Base-by-base conservation (phyloP, 1,140 invertebrate genomes). In the Brachionus sp. region DNA sequence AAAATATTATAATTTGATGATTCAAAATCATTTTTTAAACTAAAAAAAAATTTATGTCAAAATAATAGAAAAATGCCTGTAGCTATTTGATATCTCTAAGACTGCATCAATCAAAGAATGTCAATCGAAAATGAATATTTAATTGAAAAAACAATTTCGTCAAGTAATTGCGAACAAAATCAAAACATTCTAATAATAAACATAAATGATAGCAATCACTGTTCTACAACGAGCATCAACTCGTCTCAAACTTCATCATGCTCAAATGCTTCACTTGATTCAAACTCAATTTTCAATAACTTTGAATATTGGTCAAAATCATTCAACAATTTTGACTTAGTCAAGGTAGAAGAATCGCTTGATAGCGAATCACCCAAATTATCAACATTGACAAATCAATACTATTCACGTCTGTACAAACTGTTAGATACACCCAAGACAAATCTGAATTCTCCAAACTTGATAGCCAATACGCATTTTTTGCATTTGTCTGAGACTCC, bases 281-380 rank as follows among this genome's bases (percentile, higher is more conserved):
- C 66, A 39, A 70, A 39, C 29, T 19, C 33, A 37, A 70, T 70
- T 70, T 75, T 35, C 5, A 75, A 29, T n/a, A 75, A 75, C 16
- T 75, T 75, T 39, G 70, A 75, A 75, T 75, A 75, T 75, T 75
- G 70, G 70, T 46, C 70, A 75, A 44, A 46, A 46, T 75, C 70
- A 13, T 75, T 75, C 44, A 44, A 75, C 33, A 75, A 75, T 25
- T 75, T 75, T 46, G 70, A 75, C n/a, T 46, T 29, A 39, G 44
- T 46, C 7, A 44, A 46, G 5, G 5, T 25, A 46, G 39, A 75
- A 16, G 70, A 75, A 46, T 35, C 33, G 12, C n/a, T 39, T n/a
- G 37, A 73, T n/a, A 10, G 9, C 37, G 33, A 19, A 29, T 46
- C 19, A 13, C n/a, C 66, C 13, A 66, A n/a, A 9, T 39, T n/a